Evolutionary conservation across 2,113 vertebrate genomes (phyloP).

Genomic region (Sterrhoptilus dennistouni): DNA sequence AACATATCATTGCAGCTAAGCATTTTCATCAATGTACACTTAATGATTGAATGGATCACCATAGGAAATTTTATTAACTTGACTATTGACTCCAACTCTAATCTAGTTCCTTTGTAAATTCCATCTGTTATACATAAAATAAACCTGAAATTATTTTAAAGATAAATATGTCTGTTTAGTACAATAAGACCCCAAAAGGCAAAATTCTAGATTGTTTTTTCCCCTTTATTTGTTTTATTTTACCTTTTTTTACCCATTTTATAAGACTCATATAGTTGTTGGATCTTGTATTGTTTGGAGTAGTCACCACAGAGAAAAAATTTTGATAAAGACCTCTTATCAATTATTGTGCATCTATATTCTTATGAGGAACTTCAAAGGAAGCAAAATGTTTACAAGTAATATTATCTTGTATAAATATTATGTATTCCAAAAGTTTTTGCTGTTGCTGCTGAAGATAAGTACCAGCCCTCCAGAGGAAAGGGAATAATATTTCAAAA

Average conservation of each 20-base stretch:
- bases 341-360: not conserved
- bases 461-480: not conserved
- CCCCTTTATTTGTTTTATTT: not conserved
- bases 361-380: not conserved
- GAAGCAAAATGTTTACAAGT: not conserved
- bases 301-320: not conserved
- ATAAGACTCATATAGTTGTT: not conserved
- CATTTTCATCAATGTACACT: conserved; percentile 12
- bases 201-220: not conserved
- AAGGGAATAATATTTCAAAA: not conserved
- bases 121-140: not conserved
- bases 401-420: not conserved
- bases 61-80: not conserved
- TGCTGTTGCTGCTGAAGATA: not conserved
- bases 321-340: not conserved
- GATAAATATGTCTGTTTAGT: not conserved
- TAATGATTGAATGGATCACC: not conserved
- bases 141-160: not conserved
- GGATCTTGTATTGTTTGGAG: not conserved
- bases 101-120: not conserved
- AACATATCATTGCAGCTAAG: not conserved
- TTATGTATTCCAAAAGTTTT: not conserved
- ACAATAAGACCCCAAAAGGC: not conserved
- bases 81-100: not conserved
- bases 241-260: not conserved